A percentile compares a stretch with the other conserved stretches of the same genome.
Evolutionary conservation across 2,113 vertebrate genomes (phyloP).

Genomic region (Mola mola): DNA sequence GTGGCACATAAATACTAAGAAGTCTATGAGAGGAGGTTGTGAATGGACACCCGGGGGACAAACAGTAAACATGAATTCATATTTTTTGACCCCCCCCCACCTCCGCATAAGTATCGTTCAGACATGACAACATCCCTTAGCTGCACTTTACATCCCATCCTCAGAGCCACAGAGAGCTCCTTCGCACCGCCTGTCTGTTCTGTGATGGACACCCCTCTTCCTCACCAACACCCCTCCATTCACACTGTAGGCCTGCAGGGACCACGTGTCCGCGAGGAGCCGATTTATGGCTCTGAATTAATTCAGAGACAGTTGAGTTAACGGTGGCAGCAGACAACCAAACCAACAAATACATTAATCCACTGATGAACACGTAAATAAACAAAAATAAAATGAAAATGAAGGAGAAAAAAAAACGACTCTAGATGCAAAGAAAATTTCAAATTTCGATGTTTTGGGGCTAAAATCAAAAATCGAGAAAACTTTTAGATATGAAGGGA

Average conservation of each 20-base stretch:
- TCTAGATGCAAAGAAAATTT: neutral
- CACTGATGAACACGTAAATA: neutral
- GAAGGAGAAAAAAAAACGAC: neutral
- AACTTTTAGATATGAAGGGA: neutral
- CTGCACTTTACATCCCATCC: constrained; percentile 46
- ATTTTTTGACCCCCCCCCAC: constrained; percentile 23
- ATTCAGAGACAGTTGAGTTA: constrained; percentile 49
- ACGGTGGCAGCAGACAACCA: constrained; percentile 21
- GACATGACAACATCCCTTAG: constrained; percentile 49
- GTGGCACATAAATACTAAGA: no score
- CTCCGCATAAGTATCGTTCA: constrained; percentile 36
- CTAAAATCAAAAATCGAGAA: neutral
- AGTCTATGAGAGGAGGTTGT: no score
- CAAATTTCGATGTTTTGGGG: neutral
- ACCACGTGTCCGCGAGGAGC: constrained; percentile 85
- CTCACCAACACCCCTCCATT: constrained; percentile 5
- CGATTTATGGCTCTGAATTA: constrained; percentile 71
- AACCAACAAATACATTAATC: neutral
- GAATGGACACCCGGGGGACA: neutral
- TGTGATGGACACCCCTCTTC: constrained; percentile 40
- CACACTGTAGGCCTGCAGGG: constrained; percentile 82
- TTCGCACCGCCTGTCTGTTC: constrained; percentile 24
- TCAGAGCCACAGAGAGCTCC: constrained; percentile 20
- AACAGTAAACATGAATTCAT: constrained; percentile 32
- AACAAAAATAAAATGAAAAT: neutral